Base-by-base conservation (phyloP, 2,113 vertebrate species). In the Microtus richardsoni region DNA sequence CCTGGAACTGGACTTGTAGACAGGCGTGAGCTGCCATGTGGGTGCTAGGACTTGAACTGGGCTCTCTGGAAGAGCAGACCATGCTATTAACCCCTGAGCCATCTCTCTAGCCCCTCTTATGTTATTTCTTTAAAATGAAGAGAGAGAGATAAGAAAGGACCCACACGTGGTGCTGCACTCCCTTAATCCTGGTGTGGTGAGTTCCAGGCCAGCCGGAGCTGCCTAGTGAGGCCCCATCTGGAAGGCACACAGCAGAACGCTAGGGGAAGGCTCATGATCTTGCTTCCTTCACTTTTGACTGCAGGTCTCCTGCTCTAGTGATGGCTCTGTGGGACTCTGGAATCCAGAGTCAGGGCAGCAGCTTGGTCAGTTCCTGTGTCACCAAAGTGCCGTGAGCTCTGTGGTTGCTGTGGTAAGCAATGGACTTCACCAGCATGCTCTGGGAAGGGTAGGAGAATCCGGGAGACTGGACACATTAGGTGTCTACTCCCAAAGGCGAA, bases 251-350 rank as follows among this genome's bases (percentile, higher is more conserved):
- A 5, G 73, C 11, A n/a, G 0, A 77, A 21, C 73, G 58, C 74
- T 3, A 4, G 41, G 8, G 75, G 44, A 60, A 47, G 70, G 52
- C 47, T 73, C 49, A 68, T 75, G 30, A 44, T 54, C 30, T 39
- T 80, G 2, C 2, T 44, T 30, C 41, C 89, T 47, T 88, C 0
- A 4, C 71, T 66, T 94, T 77, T 94, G 74, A 62, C 44, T 78
- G 7, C 91, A 99, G 99, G 86, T 99, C 71, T 99, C 99, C 96
- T 98, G 98, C 87, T 99, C 99, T 78, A 98, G 96, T 30, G 99
- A 99, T 11, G 98, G 99, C 77, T 98, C 98, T 7, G 96, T 99
- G 86, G 97, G 98, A 71, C 93, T 99, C 14, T 99, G 99, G 99
- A 98, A 99, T 93, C 97, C 99, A 7, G 60, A 97, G 91, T 95